Evolutionary conservation across 2,888 invertebrate species (phyloP).

Genomic region (Plagodis pulveraria): DNA sequence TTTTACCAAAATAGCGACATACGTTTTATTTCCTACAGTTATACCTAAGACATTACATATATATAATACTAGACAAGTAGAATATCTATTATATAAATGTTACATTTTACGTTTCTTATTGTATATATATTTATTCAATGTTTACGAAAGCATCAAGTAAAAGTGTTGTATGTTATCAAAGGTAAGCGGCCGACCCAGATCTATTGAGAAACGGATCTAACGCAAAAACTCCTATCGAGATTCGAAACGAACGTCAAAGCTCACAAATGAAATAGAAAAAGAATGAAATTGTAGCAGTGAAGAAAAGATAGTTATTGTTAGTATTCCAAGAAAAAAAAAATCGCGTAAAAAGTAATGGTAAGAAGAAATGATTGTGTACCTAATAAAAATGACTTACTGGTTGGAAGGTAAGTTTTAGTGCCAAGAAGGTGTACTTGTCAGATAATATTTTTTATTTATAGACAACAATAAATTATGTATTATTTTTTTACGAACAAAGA

Average conservation of each 20-base stretch:
- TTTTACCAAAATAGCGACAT: too few relatives aligned
- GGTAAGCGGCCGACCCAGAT: conserved; percentile 73
- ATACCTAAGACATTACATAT: too few relatives aligned
- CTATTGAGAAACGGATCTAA: conserved; percentile 58
- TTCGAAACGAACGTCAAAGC: conserved; percentile 41
- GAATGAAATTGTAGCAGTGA: conserved; percentile 11
- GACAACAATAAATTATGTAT: too few relatives aligned
- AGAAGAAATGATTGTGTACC: too few relatives aligned
- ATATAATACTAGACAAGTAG: too few relatives aligned
- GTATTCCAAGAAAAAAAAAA: conserved; percentile 6
- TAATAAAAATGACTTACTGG: too few relatives aligned
- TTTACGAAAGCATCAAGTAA: conserved; percentile 70
- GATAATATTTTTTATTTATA: too few relatives aligned
- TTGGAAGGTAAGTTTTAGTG: too few relatives aligned
- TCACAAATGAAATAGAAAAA: conserved; percentile 60
- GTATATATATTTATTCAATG: conserved; percentile 22
- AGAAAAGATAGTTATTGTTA: conserved; percentile 4
- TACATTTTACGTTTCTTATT: conserved; percentile 21
- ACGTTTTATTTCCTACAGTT: too few relatives aligned
- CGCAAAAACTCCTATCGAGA: conserved; percentile 63
- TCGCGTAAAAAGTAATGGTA: not conserved
- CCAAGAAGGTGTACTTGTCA: too few relatives aligned
- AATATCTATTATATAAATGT: not conserved
- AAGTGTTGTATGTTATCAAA: conserved; percentile 74
- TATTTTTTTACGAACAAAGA: too few relatives aligned